Conservation (phyloP, 2,113 vertebrate genomes). For the Mirza zaza region DNA sequence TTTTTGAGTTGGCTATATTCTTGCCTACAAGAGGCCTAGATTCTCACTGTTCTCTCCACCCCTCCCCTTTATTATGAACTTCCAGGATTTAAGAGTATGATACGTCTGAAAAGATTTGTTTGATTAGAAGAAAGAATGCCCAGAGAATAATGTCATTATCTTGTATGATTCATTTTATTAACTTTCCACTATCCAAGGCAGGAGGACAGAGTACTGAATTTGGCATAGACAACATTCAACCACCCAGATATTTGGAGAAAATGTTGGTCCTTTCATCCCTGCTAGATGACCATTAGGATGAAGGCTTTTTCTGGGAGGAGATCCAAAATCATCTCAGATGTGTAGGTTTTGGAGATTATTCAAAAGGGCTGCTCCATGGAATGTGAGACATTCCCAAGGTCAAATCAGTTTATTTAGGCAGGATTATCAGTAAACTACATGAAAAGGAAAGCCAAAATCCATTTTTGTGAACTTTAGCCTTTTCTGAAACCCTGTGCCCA, state of each 20-base stretch:
- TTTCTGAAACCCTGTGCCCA: slow-evolving; percentile 58
- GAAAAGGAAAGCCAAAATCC: slow-evolving; percentile 69
- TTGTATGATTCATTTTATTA: slow-evolving; percentile 56
- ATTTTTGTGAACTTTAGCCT: slow-evolving; percentile 54
- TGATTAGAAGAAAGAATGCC: slow-evolving; percentile 54
- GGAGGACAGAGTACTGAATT: slow-evolving; percentile 25
- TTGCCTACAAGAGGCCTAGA: slow-evolving; percentile 53
- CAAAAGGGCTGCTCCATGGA: slow-evolving; percentile 73
- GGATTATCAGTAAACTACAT: slow-evolving; percentile 76
- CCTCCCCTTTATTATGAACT: not conserved
- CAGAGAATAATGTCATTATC: slow-evolving; percentile 39
- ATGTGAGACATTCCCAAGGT: slow-evolving; percentile 75
- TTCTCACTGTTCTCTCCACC: not conserved
- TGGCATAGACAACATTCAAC: slow-evolving; percentile 61
- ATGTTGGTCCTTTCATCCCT: slow-evolving; percentile 53
- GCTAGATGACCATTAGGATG: slow-evolving; percentile 66
- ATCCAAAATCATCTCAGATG: slow-evolving; percentile 80
- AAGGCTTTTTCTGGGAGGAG: slow-evolving; percentile 75
- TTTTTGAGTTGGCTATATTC: slow-evolving; percentile 51
- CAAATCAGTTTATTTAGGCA: slow-evolving; percentile 80
- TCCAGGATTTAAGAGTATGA: slow-evolving; percentile 26
- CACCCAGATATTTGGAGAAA: slow-evolving; percentile 63
- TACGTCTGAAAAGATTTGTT: slow-evolving; percentile 56
- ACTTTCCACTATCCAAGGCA: slow-evolving; percentile 31
- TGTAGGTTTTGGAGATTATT: slow-evolving; percentile 78